These are phyloP conservation scores for Sebastes jordani DNA, from an alignment of 2,797 vertebrate genomes.

Conservation along the genomic window DNA sequence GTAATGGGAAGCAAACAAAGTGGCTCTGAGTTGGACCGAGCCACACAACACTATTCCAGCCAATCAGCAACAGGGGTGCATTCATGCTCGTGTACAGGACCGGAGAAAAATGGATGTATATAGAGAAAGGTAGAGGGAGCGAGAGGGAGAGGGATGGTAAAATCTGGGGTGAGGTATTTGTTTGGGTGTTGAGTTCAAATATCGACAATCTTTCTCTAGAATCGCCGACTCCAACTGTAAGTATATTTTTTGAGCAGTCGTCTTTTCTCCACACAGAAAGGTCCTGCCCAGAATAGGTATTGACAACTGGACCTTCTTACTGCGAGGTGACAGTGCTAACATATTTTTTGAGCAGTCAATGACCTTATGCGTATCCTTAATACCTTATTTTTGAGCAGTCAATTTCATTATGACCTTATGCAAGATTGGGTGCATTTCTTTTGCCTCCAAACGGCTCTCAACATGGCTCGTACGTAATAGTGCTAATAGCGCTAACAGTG, in stretches of 20 bases:
- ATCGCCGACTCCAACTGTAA: neutral
- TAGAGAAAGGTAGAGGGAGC: neutral
- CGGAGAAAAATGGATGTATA: neutral
- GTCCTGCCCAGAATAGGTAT: too few species aligned
- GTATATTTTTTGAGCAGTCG: neutral
- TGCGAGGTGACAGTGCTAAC: too few species aligned
- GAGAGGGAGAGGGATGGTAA: neutral
- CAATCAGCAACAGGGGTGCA: neutral
- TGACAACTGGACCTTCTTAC: too few species aligned
- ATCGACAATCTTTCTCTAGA: too few species aligned
- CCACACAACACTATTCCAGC: neutral
- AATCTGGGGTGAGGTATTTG: neutral
- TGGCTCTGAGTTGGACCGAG: neutral
- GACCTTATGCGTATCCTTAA: too few species aligned
- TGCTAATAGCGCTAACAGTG: too few species aligned
- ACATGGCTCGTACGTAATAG: too few species aligned
- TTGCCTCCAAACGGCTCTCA: too few species aligned
- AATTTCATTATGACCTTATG: too few species aligned
- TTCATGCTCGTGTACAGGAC: neutral
- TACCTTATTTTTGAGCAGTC: neutral
- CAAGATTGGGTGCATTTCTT: too few species aligned
- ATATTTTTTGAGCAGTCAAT: neutral
- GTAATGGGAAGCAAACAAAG: neutral
- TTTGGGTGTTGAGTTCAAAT: neutral
- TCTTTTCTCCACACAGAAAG: too few species aligned